These are phyloP conservation scores for Spicauda simplicius DNA, from an alignment of 2,888 invertebrate genomes.

Conservation along the genomic window DNA sequence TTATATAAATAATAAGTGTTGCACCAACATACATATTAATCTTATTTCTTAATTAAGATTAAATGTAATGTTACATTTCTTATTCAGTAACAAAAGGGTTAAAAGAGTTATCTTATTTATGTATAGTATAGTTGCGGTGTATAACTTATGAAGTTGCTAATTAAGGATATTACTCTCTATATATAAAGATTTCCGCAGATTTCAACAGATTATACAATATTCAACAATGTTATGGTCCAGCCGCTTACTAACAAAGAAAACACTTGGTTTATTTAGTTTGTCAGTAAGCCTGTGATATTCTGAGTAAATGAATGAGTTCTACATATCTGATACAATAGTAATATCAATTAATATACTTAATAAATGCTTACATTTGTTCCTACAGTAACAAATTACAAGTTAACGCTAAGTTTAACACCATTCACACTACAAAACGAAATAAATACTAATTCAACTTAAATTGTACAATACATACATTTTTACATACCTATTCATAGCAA, in stretches of 20 bases:
- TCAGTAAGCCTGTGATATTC: not conserved
- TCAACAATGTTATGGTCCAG: not conserved
- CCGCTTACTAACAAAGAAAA: not conserved
- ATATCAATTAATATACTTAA: conserved; percentile 24
- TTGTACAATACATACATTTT: conserved; percentile 17
- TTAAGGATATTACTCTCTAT: not conserved
- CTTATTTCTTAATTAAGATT: too few relatives aligned
- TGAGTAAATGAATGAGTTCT: not conserved
- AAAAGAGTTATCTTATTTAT: too few relatives aligned
- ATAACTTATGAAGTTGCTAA: too few relatives aligned
- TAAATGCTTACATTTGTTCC: conserved; percentile 35
- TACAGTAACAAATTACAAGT: conserved; percentile 25
- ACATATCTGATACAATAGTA: conserved; percentile 10
- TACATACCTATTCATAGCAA: not conserved
- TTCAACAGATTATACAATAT: not conserved
- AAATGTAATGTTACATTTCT: too few relatives aligned
- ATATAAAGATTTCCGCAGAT: not conserved
- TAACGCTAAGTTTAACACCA: conserved; percentile 4
- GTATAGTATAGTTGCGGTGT: too few relatives aligned
- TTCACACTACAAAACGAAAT: conserved; percentile 1
- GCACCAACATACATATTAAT: too few relatives aligned
- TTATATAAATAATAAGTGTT: too few relatives aligned
- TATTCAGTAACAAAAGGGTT: too few relatives aligned
- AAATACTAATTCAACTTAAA: conserved; percentile 24
- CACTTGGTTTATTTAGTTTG: not conserved